Percentiles rank a stretch among this genome's conserved stretches.
Evolutionary conservation across 1,140 invertebrate species (phyloP).

Genomic region (Brachionus rotundiformis): DNA sequence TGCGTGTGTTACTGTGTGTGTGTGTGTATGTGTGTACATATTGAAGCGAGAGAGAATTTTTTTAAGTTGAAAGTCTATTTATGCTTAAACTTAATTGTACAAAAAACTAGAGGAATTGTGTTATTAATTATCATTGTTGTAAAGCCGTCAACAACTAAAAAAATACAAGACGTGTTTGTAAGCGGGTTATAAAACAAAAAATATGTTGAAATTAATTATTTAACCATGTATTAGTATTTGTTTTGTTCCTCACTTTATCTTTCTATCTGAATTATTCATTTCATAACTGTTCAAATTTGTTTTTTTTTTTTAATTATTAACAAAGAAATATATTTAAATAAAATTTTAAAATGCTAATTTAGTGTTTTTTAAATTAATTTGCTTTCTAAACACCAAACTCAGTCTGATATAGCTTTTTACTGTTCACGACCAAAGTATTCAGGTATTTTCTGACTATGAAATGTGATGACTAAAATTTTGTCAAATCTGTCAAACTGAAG

Average conservation of each 20-base stretch:
- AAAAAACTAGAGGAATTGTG: background rate
- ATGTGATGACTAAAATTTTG: too few species aligned
- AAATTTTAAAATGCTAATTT: slow-evolving; percentile 27
- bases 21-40: background rate
- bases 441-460: too few species aligned
- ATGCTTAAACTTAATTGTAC: background rate
- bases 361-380: too few species aligned
- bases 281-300: background rate
- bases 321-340: slow-evolving; percentile 23
- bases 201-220: slow-evolving; percentile 1
- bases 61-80: slow-evolving; percentile 17
- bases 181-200: slow-evolving; percentile 19
- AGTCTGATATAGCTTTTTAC: too few species aligned
- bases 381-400: too few species aligned
- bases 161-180: background rate
- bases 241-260: background rate
- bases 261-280: slow-evolving; percentile 1
- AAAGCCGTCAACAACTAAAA: background rate
- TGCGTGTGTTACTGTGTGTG: background rate
- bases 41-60: slow-evolving; percentile 2
- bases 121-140: slow-evolving; percentile 1
- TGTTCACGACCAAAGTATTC: too few species aligned
- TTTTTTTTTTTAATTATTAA: slow-evolving; percentile 44
- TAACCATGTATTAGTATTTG: slow-evolving; percentile 24
- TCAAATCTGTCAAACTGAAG: too few species aligned